phyloP scores from a whole-genome alignment of 2,797 vertebrate genomes.

The Aythya fuligula region DNA sequence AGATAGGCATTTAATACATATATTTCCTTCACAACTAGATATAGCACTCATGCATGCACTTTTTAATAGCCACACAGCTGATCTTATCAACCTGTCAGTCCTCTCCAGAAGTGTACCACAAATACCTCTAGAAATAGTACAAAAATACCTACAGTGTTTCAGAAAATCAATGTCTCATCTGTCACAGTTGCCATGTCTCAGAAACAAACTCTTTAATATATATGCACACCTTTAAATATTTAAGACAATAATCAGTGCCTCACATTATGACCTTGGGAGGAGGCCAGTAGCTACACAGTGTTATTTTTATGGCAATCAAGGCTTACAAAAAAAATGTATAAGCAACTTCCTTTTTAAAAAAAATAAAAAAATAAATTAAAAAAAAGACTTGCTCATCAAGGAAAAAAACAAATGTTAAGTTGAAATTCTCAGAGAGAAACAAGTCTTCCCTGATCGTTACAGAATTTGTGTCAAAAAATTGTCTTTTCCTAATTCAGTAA shows the following conservation, averaged over 20 bases:
- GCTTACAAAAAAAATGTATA: neutral
- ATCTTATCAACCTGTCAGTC: neutral
- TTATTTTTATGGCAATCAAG: neutral
- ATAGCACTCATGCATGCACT: fast-evolving
- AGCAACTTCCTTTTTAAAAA: neutral
- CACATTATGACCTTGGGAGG: neutral
- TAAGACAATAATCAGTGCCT: neutral
- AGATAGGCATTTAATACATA: neutral
- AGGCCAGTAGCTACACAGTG: neutral
- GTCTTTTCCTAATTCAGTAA: neutral
- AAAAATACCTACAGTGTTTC: neutral
- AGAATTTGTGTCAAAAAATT: neutral
- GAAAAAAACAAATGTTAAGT: fast-evolving
- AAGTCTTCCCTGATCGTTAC: neutral
- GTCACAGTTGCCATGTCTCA: neutral
- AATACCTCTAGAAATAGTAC: neutral
- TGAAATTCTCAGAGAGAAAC: neutral
- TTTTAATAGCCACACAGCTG: neutral
- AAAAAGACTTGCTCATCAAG: neutral
- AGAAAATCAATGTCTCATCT: neutral
- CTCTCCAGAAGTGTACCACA: neutral
- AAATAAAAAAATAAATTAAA: neutral
- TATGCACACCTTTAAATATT: neutral
- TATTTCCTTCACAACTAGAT: neutral
- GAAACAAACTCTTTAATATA: neutral